Evolutionary conservation across 2,888 invertebrate species (phyloP).

Genomic region (Drosophila picticornis): DNA sequence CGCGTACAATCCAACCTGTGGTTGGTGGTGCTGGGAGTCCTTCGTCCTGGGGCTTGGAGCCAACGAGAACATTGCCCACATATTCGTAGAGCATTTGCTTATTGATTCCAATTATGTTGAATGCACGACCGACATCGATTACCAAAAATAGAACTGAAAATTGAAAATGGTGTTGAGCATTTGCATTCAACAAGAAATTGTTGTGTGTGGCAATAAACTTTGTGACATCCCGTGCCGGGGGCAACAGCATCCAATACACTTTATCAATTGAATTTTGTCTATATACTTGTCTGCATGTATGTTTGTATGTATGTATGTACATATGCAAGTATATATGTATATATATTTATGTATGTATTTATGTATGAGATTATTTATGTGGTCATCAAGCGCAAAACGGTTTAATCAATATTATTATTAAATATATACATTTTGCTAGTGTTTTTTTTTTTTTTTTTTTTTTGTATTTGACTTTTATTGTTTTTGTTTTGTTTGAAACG

Average conservation of each 20-base stretch:
- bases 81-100: slow-evolving; percentile 85
- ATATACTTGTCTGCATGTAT: slow-evolving; percentile 32
- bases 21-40: slow-evolving; percentile 83
- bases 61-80: slow-evolving; percentile 84
- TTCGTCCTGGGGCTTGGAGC: slow-evolving; percentile 84
- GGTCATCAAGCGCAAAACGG: slow-evolving; percentile 45
- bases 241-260: slow-evolving; percentile 67
- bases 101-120: slow-evolving; percentile 84
- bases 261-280: slow-evolving; percentile 72
- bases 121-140: slow-evolving; percentile 78
- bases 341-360: slow-evolving; percentile 13
- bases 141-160: slow-evolving; percentile 79
- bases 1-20: slow-evolving; percentile 85
- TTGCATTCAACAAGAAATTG: slow-evolving; percentile 40
- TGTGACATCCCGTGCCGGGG: slow-evolving; percentile 42
- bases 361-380: slow-evolving; percentile 45
- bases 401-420: slow-evolving; percentile 50
- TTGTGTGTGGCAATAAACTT: slow-evolving; percentile 60
- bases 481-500: slow-evolving; percentile 20
- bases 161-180: slow-evolving; percentile 40
- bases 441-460: slow-evolving; percentile 2
- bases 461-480: no score
- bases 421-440: slow-evolving; percentile 25
- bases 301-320: slow-evolving; percentile 8
- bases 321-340: slow-evolving; percentile 16